Conservation (phyloP, 2,888 invertebrate genomes). For the Cyclophora albipunctata region DNA sequence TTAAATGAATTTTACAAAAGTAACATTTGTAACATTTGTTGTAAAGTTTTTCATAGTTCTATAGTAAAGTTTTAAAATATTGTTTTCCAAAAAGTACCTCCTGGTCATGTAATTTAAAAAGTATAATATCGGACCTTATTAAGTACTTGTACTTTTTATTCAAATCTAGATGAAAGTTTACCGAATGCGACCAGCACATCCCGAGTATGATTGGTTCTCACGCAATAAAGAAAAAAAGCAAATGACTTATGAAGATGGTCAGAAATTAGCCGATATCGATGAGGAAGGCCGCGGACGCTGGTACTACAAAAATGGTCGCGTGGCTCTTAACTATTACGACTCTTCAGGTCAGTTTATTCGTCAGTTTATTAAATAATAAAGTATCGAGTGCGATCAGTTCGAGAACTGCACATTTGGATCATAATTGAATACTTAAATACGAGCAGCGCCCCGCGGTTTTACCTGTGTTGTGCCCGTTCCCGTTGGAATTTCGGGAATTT, state of each 20-base stretch:
- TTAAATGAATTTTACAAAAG: neutral
- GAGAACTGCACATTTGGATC: too few relatives aligned
- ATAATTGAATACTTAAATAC: too few relatives aligned
- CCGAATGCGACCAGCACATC: conserved; percentile 61
- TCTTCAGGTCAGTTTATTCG: conserved; percentile 43
- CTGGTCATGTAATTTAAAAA: too few relatives aligned
- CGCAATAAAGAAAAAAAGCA: conserved; percentile 49
- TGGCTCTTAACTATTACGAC: conserved; percentile 61
- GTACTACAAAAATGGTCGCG: conserved; percentile 53
- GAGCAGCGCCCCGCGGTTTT: too few relatives aligned
- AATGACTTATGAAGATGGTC: conserved; percentile 54
- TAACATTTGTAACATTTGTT: neutral
- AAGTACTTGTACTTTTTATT: too few relatives aligned
- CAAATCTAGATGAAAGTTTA: conserved; percentile 55
- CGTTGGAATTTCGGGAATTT: too few relatives aligned
- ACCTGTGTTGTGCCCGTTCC: too few relatives aligned
- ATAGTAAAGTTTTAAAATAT: neutral
- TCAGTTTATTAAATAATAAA: too few relatives aligned
- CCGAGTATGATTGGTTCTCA: conserved; percentile 65
- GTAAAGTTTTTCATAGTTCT: neutral
- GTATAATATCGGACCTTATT: too few relatives aligned
- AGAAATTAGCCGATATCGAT: conserved; percentile 54
- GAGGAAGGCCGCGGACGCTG: conserved; percentile 53
- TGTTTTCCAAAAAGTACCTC: too few relatives aligned
- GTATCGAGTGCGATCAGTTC: too few relatives aligned